Base-by-base conservation (phyloP, 1,140 invertebrate genomes). In the Drosophila sproati region DNA sequence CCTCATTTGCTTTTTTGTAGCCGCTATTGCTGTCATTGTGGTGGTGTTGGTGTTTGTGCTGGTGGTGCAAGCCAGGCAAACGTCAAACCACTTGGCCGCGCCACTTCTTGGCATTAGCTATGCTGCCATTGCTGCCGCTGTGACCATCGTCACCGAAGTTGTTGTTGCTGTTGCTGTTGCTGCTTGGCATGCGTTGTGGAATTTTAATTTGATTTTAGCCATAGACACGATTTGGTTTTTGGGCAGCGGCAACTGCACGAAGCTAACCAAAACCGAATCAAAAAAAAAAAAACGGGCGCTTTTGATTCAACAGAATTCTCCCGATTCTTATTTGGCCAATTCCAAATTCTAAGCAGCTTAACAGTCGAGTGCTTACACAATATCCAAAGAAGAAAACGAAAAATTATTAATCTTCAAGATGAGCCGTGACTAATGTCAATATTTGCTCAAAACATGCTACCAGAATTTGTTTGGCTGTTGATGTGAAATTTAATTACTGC, bases 191-290 rank as follows among this genome's bases (percentile, higher is more conserved):
- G 85, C 85, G 85, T 89, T 89, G 86, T 76, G 85, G 85, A 89
- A 89, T 89, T 89, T 89, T 89, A 89, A 89, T 89, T 89, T 79
- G 85, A 79, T 85, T 89, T 89, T 89, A 86, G 85, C 80, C 81
- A 85, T 81, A 85, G 79, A 81, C 86, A 89, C 85, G 86, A 89
- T 76, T 89, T 80, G 73, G 88, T 80, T 77, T 73, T 80, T 88
- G 67, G 82, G 73, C 70, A 80, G 69, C 73, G 80, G 48, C 71
- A 41, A 41, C 7, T 71, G 73, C 63, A 70, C 78, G 59, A 82
- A 81, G 37, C 68, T 45, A 52, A 62, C 77, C 78, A 73, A 77
- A 80, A 78, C 64, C 60, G 73, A 72, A 61, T 35, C 61, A 54
- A 64, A 70, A 69, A 72, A 56, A 64, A 54, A 71, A 70, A 66